These are phyloP conservation scores for Cettia cetti DNA, from an alignment of 2,113 vertebrate species.

Conservation along the genomic window DNA sequence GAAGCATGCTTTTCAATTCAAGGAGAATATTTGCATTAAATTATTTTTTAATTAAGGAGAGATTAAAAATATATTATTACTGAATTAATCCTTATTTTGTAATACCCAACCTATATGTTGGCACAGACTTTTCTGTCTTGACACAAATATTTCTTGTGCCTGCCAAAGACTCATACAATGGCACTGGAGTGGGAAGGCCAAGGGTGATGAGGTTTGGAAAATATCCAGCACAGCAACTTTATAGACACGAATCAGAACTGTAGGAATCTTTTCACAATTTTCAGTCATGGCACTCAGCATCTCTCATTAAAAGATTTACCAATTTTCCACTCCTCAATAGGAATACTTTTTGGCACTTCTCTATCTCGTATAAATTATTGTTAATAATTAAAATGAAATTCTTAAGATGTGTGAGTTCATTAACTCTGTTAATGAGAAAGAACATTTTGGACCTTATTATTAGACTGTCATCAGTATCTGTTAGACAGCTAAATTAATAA, in stretches of 20 bases:
- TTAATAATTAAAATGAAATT: slow-evolving; percentile 63
- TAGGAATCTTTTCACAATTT: background rate
- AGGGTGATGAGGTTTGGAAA: background rate
- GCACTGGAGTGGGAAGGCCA: background rate
- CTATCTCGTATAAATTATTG: slow-evolving; percentile 37
- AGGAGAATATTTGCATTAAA: background rate
- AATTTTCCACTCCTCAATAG: background rate
- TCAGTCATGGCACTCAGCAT: background rate
- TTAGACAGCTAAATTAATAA: slow-evolving; percentile 54
- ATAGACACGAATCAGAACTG: background rate
- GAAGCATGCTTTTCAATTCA: background rate
- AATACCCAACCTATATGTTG: accelerated
- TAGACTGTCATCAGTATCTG: slow-evolving; percentile 45
- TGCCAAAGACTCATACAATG: background rate
- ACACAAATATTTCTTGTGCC: background rate
- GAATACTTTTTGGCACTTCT: slow-evolving; percentile 23
- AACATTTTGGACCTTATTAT: slow-evolving; percentile 58
- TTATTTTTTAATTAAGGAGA: background rate
- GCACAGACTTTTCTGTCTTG: background rate
- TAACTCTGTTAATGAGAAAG: slow-evolving; percentile 64
- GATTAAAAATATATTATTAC: background rate
- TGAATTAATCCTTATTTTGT: background rate
- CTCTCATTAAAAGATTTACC: slow-evolving; percentile 4
- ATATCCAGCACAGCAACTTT: background rate
- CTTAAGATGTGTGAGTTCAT: slow-evolving; percentile 53